Evolutionary conservation across 2,888 invertebrate genomes (phyloP).

Genomic region (Idaea biselata): DNA sequence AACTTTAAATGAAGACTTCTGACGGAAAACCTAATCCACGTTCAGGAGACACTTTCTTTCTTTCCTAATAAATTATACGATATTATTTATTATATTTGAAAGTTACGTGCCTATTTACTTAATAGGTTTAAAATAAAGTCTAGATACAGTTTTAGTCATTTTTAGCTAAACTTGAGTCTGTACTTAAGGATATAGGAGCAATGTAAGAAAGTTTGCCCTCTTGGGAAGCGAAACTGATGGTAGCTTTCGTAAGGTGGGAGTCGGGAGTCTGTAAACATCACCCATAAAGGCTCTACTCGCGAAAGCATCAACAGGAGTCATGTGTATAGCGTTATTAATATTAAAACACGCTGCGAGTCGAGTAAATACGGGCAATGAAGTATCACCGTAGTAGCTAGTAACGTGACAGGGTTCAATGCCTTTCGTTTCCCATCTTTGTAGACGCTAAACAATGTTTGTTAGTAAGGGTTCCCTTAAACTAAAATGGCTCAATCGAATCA

Average conservation of each 20-base stretch:
- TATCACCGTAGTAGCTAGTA: slow-evolving; percentile 26
- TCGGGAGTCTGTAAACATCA: slow-evolving; percentile 63
- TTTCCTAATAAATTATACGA: not conserved
- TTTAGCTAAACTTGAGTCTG: slow-evolving; percentile 10
- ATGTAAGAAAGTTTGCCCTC: slow-evolving; percentile 48
- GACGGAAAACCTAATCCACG: not conserved
- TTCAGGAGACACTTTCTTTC: not conserved
- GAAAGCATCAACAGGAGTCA: slow-evolving; percentile 56
- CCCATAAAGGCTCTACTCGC: slow-evolving; percentile 61
- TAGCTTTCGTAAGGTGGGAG: slow-evolving; percentile 39
- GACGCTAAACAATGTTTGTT: not conserved
- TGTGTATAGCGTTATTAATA: slow-evolving; percentile 72
- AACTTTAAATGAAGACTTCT: not conserved
- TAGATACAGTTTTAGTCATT: slow-evolving; percentile 13
- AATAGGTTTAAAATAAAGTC: not conserved
- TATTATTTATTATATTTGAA: not conserved
- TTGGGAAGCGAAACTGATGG: slow-evolving; percentile 37
- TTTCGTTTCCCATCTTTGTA: slow-evolving; percentile 31
- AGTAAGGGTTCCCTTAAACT: slow-evolving; percentile 4
- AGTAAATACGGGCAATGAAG: slow-evolving; percentile 59
- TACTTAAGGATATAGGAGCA: not conserved
- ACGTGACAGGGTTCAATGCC: slow-evolving; percentile 45
- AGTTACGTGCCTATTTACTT: not conserved
- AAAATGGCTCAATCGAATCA: not conserved
- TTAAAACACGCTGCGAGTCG: slow-evolving; percentile 60